Base-by-base conservation (phyloP, 2,113 vertebrate genomes). In the Sylvietta virens region DNA sequence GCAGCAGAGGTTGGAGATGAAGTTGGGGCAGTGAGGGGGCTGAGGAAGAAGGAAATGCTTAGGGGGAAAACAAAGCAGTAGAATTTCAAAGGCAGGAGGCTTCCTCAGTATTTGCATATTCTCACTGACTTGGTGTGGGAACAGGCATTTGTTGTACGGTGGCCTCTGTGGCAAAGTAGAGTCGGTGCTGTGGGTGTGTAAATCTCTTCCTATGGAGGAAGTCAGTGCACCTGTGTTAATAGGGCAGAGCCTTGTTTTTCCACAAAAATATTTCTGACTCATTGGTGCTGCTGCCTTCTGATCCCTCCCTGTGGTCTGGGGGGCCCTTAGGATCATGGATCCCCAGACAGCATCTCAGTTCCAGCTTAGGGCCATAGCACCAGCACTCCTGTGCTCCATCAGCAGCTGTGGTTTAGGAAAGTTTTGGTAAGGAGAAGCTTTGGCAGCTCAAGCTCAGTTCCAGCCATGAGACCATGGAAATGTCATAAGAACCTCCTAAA, bases 41-140 rank as follows among this genome's bases (percentile, higher is more conserved):
- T 2, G 13, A 40, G 3, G 7, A 76, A 67, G 51, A 51, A 44
- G 18, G n/a, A 94, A 94, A n/a, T 3, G 6, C 61, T 90, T 67
- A 50, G 57, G 79, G 70, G 53, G 27, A 90, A 94, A 94, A 54
- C 78, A 92, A 81, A 80, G 48, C 48, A 76, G 24, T 28, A 51
- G 53, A 19, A 56, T 92, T 92, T 92, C 93, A 95, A 90, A 95
- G 79, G 61, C 81, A 91, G 77, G 35, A 93, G 14, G 24, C 22
- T 95, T 90, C 40, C 48, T 62, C 2, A 1, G 45, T 15, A 37
- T 80, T 95, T 90, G 79, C 74, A 90, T 92, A 60, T 74, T 72
- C 53, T 44, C 62, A 15, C 22, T 47, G 33, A 3, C 60, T 85
- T 3, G 2, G 4, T 60, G 74, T 82, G 82, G 88, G 35, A 86